Percentiles rank a stretch among this genome's conserved stretches.
These are phyloP conservation scores for Agrochola macilenta DNA, from an alignment of 2,888 invertebrate species.

Conservation along the genomic window DNA sequence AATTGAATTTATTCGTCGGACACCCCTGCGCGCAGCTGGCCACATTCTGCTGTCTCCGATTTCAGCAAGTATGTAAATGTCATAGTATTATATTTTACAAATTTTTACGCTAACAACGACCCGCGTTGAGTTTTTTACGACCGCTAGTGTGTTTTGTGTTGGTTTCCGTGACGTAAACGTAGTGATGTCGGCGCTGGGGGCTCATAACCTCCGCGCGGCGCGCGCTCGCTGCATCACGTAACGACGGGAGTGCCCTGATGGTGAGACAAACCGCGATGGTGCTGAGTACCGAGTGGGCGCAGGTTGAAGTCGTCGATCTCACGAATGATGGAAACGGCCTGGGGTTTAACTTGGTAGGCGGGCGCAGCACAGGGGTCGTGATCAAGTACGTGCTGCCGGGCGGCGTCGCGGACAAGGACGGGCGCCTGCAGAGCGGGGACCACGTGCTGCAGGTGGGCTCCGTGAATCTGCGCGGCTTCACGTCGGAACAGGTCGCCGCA, in stretches of 20 bases:
- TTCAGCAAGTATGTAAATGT: constrained; percentile 91
- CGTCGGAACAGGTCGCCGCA: constrained; percentile 96
- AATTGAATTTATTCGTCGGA: constrained; percentile 77
- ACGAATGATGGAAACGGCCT: constrained; percentile 99
- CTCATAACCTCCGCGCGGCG: constrained; percentile 83
- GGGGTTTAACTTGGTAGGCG: constrained; percentile 99
- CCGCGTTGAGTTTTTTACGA: constrained; percentile 68
- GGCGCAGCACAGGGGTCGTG: constrained; percentile 99
- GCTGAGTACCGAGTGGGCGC: constrained; percentile 99
- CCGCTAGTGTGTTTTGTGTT: constrained; percentile 64
- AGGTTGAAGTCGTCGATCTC: constrained; percentile 99
- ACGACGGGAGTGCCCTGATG: constrained; percentile 86
- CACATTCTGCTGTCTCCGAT: constrained; percentile 88
- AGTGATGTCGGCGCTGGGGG: constrained; percentile 76
- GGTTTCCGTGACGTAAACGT: constrained; percentile 55
- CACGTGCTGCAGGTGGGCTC: constrained; percentile 99
- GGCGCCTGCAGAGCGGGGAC: constrained; percentile 98
- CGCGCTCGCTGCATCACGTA: constrained; percentile 83
- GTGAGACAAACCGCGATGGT: constrained; percentile 91
- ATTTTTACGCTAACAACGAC: constrained; percentile 73
- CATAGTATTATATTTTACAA: constrained; percentile 81
- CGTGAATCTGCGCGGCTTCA: constrained; percentile 98
- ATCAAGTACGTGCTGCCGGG: constrained; percentile 99
- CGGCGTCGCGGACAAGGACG: constrained; percentile 98
- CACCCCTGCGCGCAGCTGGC: constrained; percentile 84